Evolutionary conservation across 2,113 vertebrate genomes (phyloP), one percentile per base, ranked within the genome.

Genomic region (Rana temporaria): DNA sequence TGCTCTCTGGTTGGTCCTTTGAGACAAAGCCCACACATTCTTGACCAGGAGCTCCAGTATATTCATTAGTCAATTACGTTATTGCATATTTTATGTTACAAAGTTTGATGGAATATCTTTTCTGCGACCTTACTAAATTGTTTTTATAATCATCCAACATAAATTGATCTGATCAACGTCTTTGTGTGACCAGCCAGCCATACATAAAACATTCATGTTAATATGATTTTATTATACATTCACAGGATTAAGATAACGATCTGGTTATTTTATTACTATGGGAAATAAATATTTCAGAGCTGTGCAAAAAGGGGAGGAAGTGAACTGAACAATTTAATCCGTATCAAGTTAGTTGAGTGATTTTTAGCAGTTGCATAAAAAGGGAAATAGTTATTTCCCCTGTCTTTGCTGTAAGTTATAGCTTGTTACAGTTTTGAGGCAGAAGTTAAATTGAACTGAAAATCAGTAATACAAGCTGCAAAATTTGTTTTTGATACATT

Each of bases 231-330:
- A 72, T 56, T 56, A 56, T 72, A 55, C 24, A 9, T 52, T 56
- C 53, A 8, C 52, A 1, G 16, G 42, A 71, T 55, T 20, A 18
- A 71, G 17, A 22, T 71, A 55, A 71, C 17, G 20, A 48, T 52
- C 67, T 48, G 68, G 52, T 72, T 73, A 72, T 73, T 57, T 32
- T 73, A 73, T 57, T 73, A 32, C 19, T 56, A 53, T 34, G 4
- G 53, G 11, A 73, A 57, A 32, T 73, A 57, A 34, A 32, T 73
- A 34, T 72, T 56, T 72, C 22, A 72, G 1, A 11, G 56, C 22
- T 17, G 24, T 19, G 18, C 48, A 19, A 18, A 15, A 72, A 30
- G 7, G 7, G 59, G 20, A 19, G 19, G 9, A 20, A 72, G 6
- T 7, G 6, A 52, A 48, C 19, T 20, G 14, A 24, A 8, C 6